A percentile compares a stretch with the other conserved stretches of the same genome.
Conservation (phyloP, 2,113 vertebrate species). For the Clarias batrachus region DNA sequence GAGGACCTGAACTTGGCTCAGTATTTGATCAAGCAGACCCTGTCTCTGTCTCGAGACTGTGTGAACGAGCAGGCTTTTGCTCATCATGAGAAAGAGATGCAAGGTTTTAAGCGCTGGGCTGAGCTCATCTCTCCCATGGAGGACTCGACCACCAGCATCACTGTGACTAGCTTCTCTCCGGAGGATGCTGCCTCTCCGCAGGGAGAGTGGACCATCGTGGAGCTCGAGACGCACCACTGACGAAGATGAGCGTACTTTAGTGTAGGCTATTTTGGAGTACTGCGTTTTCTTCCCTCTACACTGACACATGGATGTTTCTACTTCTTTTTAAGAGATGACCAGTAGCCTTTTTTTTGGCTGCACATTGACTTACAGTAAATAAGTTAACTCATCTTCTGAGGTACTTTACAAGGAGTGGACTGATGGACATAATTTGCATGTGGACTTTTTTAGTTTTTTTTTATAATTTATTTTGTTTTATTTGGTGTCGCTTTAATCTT, state of each 20-base stretch:
- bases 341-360: neutral
- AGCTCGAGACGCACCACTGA: constrained; percentile 98
- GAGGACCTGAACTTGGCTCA: constrained; percentile 97
- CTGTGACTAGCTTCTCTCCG: constrained; percentile 93
- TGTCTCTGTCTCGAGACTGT: constrained; percentile 88
- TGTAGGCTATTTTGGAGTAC: constrained; percentile 17
- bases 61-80: constrained; percentile 81
- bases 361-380: constrained; percentile 35
- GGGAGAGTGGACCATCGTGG: constrained; percentile 98
- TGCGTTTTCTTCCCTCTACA: constrained; percentile 6
- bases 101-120: constrained; percentile 84
- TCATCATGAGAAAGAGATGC: constrained; percentile 79
- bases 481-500: constrained; percentile 63
- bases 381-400: constrained; percentile 25
- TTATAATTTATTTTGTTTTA: constrained; percentile 62
- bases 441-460: constrained; percentile 68
- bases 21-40: constrained; percentile 97
- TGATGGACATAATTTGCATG: constrained; percentile 67
- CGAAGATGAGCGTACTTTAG: constrained; percentile 10
- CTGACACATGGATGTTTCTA: constrained; percentile 33
- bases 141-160: constrained; percentile 90
- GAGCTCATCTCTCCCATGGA: constrained; percentile 91
- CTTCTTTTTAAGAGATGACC: neutral
- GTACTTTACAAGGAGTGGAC: constrained; percentile 44
- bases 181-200: constrained; percentile 93